phyloP scores from a whole-genome alignment of 1,140 invertebrate species.

The Atta colombica region DNA sequence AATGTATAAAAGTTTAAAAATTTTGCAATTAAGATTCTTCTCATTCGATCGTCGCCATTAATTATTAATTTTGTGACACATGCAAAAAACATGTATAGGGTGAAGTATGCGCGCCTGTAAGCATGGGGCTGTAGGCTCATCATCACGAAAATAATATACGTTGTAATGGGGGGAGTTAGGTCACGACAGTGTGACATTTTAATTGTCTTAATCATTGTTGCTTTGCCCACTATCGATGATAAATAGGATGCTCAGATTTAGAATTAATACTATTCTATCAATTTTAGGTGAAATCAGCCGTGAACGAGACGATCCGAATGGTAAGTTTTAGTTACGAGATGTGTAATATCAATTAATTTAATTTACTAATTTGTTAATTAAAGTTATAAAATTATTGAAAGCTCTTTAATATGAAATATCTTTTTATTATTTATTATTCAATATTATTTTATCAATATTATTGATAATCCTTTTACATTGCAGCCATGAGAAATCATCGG shows the following conservation, averaged over 20 bases:
- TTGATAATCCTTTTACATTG: slow-evolving; percentile 63
- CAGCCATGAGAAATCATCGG: slow-evolving; percentile 89
- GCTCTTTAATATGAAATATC: neutral
- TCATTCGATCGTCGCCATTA: slow-evolving; percentile 40
- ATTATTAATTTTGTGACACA: slow-evolving; percentile 43
- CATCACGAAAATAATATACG: slow-evolving; percentile 78
- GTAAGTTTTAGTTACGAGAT: slow-evolving; percentile 82
- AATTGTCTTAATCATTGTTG: slow-evolving; percentile 75
- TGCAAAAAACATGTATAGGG: slow-evolving; percentile 52
- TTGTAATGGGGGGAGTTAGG: slow-evolving; percentile 78
- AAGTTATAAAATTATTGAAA: neutral
- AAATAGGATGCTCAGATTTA: slow-evolving; percentile 18
- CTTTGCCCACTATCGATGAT: slow-evolving; percentile 66
- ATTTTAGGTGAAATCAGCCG: slow-evolving; percentile 88
- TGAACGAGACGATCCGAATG: slow-evolving; percentile 87
- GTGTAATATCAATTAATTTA: neutral
- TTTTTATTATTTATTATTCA: neutral
- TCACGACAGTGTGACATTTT: slow-evolving; percentile 76
- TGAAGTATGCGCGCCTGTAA: slow-evolving; percentile 81
- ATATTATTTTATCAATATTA: neutral
- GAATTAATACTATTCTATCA: slow-evolving; percentile 65
- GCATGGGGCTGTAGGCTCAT: slow-evolving; percentile 84
- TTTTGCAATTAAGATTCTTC: neutral
- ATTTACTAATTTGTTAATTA: neutral
- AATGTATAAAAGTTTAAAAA: neutral